Percentiles rank a stretch among this genome's conserved stretches.
These are phyloP conservation scores for Sterna hirundo DNA, from an alignment of 2,113 vertebrate genomes.

Conservation along the genomic window DNA sequence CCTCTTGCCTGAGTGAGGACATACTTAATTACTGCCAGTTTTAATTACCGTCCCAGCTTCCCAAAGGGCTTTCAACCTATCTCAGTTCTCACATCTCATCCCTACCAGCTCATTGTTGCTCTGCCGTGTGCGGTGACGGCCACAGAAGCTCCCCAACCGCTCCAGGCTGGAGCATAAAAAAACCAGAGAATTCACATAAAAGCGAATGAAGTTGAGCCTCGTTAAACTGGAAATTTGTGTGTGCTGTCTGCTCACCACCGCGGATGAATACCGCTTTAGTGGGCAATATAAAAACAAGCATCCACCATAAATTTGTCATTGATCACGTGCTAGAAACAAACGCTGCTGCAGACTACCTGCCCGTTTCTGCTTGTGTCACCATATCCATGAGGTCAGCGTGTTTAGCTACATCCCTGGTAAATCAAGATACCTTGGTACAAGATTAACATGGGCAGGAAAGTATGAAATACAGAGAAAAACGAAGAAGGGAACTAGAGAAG, in stretches of 20 bases:
- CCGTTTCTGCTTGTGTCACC: background rate
- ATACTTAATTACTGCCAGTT: slow-evolving; percentile 16
- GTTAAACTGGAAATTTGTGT: background rate
- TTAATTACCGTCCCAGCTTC: slow-evolving; percentile 39
- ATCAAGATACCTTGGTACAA: background rate
- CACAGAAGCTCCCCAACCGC: background rate
- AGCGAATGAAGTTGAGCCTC: background rate
- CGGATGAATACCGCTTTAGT: background rate
- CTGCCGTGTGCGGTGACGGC: rapidly evolving
- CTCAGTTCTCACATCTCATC: background rate
- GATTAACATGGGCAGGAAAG: background rate
- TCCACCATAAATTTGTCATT: background rate
- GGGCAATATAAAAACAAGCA: background rate
- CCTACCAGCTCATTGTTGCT: background rate
- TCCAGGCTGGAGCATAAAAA: background rate
- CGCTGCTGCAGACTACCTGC: background rate
- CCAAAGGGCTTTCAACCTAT: background rate
- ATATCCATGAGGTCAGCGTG: rapidly evolving
- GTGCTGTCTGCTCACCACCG: background rate
- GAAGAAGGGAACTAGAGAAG: background rate
- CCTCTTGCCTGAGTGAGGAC: background rate
- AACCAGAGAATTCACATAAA: background rate
- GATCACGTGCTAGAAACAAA: background rate
- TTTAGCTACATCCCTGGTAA: background rate
- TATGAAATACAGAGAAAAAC: background rate